Percentiles rank a stretch among this genome's conserved stretches.
These are phyloP conservation scores for Hemibagrus wyckioides DNA, from an alignment of 2,113 vertebrate species.

Conservation along the genomic window DNA sequence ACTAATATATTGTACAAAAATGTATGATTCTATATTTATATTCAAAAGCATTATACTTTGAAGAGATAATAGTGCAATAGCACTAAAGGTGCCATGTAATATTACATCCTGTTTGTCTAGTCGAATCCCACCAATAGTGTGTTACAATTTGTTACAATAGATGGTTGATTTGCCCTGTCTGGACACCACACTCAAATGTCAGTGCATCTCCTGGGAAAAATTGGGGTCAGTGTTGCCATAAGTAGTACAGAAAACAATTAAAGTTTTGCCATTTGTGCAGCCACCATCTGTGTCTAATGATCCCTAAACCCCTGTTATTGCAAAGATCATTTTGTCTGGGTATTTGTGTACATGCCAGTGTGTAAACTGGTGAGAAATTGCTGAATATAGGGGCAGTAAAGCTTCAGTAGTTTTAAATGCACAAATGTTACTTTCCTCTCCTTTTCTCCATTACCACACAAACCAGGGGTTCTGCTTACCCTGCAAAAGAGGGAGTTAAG, in stretches of 20 bases:
- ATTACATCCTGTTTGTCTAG: not conserved
- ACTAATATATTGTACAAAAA: not conserved
- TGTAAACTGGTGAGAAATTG: slow-evolving; percentile 12
- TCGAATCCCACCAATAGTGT: not conserved
- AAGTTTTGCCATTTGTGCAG: slow-evolving; percentile 41
- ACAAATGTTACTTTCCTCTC: not conserved
- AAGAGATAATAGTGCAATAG: not conserved
- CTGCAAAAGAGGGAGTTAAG: slow-evolving; percentile 11
- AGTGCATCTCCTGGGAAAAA: slow-evolving; percentile 12
- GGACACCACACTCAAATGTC: not conserved
- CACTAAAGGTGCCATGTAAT: not conserved
- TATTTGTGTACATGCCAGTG: not conserved
- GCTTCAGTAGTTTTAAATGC: slow-evolving; percentile 32
- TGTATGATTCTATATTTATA: too few relatives aligned
- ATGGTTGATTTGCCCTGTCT: slow-evolving; percentile 2
- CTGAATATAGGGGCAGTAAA: slow-evolving; percentile 25
- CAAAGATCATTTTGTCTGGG: slow-evolving; percentile 9
- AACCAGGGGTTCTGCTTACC: slow-evolving; percentile 9
- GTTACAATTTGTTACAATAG: not conserved
- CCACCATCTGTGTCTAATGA: slow-evolving; percentile 48
- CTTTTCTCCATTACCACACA: not conserved
- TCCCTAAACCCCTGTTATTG: slow-evolving; percentile 35
- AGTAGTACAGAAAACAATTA: slow-evolving; percentile 40
- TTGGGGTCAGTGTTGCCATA: slow-evolving; percentile 23
- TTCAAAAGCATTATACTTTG: not conserved